A percentile compares a stretch with the other conserved stretches of the same genome.
These are phyloP conservation scores for Entomyzon cyanotis DNA, from an alignment of 2,113 vertebrate genomes.

Conservation along the genomic window DNA sequence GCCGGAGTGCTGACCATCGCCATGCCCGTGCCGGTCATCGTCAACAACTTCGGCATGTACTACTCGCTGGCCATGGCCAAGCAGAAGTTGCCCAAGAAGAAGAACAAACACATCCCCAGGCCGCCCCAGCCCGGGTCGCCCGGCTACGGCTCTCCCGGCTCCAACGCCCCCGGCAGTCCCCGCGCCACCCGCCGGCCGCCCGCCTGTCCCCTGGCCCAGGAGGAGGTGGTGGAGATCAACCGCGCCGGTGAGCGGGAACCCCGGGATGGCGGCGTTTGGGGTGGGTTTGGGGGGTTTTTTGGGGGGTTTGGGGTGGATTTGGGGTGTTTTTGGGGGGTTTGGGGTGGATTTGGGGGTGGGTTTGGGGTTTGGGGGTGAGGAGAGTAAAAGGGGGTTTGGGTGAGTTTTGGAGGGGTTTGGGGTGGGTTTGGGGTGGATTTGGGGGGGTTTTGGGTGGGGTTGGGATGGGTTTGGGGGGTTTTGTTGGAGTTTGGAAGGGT, in stretches of 20 bases:
- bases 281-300: no score
- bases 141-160: constrained; percentile 88
- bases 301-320: no score
- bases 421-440: no score
- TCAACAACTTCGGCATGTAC: constrained; percentile 98
- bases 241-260: constrained; percentile 12
- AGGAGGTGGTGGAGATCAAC: constrained; percentile 95
- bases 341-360: no score
- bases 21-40: constrained; percentile 97
- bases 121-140: constrained; percentile 91
- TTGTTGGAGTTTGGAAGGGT: no score
- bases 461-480: no score
- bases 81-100: constrained; percentile 97
- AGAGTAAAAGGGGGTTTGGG: no score
- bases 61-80: constrained; percentile 97
- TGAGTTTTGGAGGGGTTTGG: no score
- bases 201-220: constrained; percentile 91
- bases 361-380: no score
- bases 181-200: constrained; percentile 14
- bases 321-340: no score
- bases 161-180: constrained; percentile 78
- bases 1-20: constrained; percentile 96
- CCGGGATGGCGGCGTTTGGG: no score
- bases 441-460: no score
- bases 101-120: constrained; percentile 93